A percentile compares a stretch with the other conserved stretches of the same genome.
Evolutionary conservation across 2,888 invertebrate genomes (phyloP).

Genomic region (Mesodorylaimus sp.): DNA sequence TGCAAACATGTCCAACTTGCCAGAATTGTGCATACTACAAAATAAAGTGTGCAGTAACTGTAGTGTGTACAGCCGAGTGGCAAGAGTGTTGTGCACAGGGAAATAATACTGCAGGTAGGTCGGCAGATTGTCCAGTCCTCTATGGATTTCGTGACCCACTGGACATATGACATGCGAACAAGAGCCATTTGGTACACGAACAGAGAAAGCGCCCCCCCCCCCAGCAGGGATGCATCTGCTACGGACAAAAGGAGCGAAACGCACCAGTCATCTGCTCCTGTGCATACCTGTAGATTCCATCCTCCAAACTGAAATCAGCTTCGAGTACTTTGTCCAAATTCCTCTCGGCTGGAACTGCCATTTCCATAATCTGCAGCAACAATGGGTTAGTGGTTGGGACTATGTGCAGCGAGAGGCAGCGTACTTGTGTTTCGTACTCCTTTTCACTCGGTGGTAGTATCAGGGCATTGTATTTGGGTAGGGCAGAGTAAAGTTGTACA

Average conservation of each 20-base stretch:
- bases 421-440: slow-evolving; percentile 10
- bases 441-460: slow-evolving; percentile 8
- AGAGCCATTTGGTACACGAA: too few relatives aligned
- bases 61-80: background rate
- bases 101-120: background rate
- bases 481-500: background rate
- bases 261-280: slow-evolving; percentile 21
- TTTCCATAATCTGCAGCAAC: slow-evolving; percentile 21
- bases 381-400: background rate
- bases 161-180: too few relatives aligned
- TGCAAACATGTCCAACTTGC: background rate
- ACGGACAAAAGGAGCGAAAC: slow-evolving; percentile 13
- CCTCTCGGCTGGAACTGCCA: slow-evolving; percentile 28
- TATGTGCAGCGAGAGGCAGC: background rate
- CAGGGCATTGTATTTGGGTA: slow-evolving; percentile 9
- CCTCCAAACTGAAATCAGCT: slow-evolving; percentile 24
- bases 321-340: slow-evolving; percentile 13
- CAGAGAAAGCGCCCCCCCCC: too few relatives aligned
- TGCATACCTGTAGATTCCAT: slow-evolving; percentile 27
- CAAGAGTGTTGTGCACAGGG: background rate
- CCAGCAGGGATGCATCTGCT: background rate
- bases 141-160: too few relatives aligned
- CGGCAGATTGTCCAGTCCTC: too few relatives aligned
- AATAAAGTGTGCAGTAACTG: background rate
- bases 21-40: background rate